These are phyloP conservation scores for Pagetopsis macropterus DNA, from an alignment of 2,797 vertebrate genomes.

Conservation along the genomic window DNA sequence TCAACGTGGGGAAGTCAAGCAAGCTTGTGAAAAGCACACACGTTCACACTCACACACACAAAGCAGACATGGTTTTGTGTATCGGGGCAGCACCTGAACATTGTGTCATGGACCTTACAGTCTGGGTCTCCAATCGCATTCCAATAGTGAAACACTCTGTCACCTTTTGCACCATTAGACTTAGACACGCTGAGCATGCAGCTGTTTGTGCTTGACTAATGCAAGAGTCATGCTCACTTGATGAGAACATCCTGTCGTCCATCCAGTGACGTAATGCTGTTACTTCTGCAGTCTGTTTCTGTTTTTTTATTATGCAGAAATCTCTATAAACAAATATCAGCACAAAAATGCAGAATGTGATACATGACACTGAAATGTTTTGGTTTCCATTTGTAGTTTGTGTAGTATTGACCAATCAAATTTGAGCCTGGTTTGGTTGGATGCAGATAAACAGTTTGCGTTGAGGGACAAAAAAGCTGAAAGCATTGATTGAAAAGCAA, in stretches of 20 bases:
- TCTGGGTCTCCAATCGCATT: background rate
- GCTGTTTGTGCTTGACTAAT: constrained; percentile 8
- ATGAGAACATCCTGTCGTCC: constrained; percentile 1
- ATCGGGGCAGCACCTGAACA: constrained; percentile 63
- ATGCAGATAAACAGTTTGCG: too few species aligned
- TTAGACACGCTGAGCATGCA: background rate
- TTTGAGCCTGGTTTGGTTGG: too few species aligned
- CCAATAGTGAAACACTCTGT: constrained; percentile 8
- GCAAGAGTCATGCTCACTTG: background rate
- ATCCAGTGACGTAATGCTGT: background rate
- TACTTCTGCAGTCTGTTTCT: background rate
- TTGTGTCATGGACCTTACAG: constrained; percentile 57
- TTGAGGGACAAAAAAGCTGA: too few species aligned
- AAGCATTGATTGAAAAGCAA: too few species aligned
- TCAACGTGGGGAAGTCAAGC: constrained; percentile 83
- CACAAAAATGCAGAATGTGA: too few species aligned
- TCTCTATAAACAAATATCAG: too few species aligned
- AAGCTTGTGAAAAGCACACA: constrained; percentile 60
- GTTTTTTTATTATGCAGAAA: too few species aligned
- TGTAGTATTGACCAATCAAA: too few species aligned
- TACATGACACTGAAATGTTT: too few species aligned
- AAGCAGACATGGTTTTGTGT: constrained; percentile 36
- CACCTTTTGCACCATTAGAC: constrained; percentile 12
- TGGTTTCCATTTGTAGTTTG: too few species aligned
- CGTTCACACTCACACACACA: constrained; percentile 46